A percentile compares a stretch with the other conserved stretches of the same genome.
Conservation (phyloP, 2,113 vertebrate genomes). For the western clawed frog (Xenopus tropicalis) region UCB_Xtro_10.0 CM004450.2:144285501-144286000, state of each 20-base stretch:
- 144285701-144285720: background rate
- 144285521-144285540: too few relatives aligned
- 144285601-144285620: too few relatives aligned
- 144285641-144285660: too few relatives aligned
- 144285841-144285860: conserved; percentile 93
- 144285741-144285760: background rate
- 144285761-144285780: too few relatives aligned
- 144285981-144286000: conserved; percentile 82
- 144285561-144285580: too few relatives aligned
- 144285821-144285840: conserved; percentile 98
- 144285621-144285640: too few relatives aligned
- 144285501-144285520: too few relatives aligned
- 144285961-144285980: conserved; percentile 93
- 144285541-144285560: background rate
- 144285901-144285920: conserved; percentile 89
- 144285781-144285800: too few relatives aligned
- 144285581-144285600: too few relatives aligned
- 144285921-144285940: conserved; percentile 85
- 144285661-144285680: too few relatives aligned
- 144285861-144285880: conserved; percentile 88
- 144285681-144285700: too few relatives aligned
- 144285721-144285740: too few relatives aligned
- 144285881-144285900: conserved; percentile 95
- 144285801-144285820: background rate
- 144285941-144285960: conserved; percentile 95